These are phyloP conservation scores for Nyctalus aviator DNA, from an alignment of 2,797 vertebrate genomes.

Conservation along the genomic window DNA sequence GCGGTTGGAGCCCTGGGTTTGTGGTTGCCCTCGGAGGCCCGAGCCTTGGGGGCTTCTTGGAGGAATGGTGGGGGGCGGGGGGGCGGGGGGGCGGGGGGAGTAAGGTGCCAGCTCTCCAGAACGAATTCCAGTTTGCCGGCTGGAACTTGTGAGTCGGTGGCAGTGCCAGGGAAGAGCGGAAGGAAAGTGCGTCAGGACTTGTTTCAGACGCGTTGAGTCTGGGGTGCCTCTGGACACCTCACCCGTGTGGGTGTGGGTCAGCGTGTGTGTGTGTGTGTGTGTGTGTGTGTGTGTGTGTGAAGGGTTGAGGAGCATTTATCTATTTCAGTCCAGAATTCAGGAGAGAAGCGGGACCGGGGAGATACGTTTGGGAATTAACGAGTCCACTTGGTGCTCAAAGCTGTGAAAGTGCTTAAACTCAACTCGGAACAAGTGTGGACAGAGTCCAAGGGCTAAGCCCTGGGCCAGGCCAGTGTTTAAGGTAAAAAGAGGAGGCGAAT, in stretches of 20 bases:
- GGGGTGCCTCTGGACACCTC: neutral
- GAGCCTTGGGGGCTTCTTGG: neutral
- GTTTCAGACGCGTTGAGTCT: neutral
- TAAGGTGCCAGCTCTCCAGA: neutral
- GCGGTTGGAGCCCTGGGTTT: neutral
- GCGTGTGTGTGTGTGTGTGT: too few species aligned
- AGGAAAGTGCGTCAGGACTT: neutral
- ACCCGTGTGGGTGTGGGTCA: neutral
- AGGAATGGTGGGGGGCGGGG: too few species aligned
- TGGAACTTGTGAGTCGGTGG: neutral
- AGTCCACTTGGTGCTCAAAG: neutral
- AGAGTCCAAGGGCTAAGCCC: neutral
- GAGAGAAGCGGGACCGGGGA: neutral
- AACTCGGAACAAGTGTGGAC: neutral
- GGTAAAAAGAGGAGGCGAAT: neutral
- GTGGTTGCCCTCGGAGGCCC: neutral
- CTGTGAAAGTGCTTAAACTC: neutral
- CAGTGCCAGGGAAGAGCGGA: neutral
- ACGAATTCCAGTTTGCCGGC: neutral
- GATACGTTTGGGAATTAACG: neutral
- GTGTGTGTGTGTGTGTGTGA: neutral
- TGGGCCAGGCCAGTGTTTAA: neutral
- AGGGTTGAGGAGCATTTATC: neutral
- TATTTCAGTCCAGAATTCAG: neutral
- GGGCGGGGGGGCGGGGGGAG: neutral